These are phyloP conservation scores for Drosophila ercepeae DNA, from an alignment of 1,140 invertebrate genomes.

Conservation along the genomic window DNA sequence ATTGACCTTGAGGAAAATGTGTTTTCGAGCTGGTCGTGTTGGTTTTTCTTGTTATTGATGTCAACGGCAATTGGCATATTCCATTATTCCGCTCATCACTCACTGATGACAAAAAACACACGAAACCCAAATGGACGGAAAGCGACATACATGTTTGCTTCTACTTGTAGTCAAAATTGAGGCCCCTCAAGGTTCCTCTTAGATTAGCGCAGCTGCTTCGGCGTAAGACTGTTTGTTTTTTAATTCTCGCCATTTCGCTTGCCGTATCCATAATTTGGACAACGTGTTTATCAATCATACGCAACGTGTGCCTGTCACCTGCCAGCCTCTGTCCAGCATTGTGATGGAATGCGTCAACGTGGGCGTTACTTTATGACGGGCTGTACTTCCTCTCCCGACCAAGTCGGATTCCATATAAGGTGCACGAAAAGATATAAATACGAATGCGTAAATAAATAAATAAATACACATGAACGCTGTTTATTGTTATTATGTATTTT, in stretches of 20 bases:
- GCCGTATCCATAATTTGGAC: slow-evolving; percentile 52
- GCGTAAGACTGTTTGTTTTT: slow-evolving; percentile 35
- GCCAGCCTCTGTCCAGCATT: slow-evolving; percentile 40
- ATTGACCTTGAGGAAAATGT: slow-evolving; percentile 36
- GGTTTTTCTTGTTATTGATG: slow-evolving; percentile 39
- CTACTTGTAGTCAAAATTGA: slow-evolving; percentile 30
- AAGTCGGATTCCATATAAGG: slow-evolving; percentile 28
- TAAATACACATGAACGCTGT: slow-evolving; percentile 16
- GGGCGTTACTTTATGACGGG: slow-evolving; percentile 52
- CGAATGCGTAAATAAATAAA: slow-evolving; percentile 46
- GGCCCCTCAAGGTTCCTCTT: slow-evolving; percentile 66
- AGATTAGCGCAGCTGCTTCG: slow-evolving; percentile 53
- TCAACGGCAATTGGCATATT: slow-evolving; percentile 76
- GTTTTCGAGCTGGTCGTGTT: slow-evolving; percentile 13
- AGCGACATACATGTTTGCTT: neutral
- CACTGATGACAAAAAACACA: slow-evolving; percentile 32
- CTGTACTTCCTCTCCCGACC: slow-evolving; percentile 27
- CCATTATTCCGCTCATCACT: slow-evolving; percentile 73
- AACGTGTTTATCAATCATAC: slow-evolving; percentile 75
- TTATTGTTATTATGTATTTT: slow-evolving; percentile 27
- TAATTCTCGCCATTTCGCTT: slow-evolving; percentile 14
- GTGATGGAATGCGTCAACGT: slow-evolving; percentile 51
- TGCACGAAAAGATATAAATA: slow-evolving; percentile 10
- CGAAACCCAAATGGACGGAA: slow-evolving; percentile 30
- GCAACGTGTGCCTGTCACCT: slow-evolving; percentile 66